Base-by-base conservation (phyloP, 2,888 invertebrate species). In the Diarsia dahlii region DNA sequence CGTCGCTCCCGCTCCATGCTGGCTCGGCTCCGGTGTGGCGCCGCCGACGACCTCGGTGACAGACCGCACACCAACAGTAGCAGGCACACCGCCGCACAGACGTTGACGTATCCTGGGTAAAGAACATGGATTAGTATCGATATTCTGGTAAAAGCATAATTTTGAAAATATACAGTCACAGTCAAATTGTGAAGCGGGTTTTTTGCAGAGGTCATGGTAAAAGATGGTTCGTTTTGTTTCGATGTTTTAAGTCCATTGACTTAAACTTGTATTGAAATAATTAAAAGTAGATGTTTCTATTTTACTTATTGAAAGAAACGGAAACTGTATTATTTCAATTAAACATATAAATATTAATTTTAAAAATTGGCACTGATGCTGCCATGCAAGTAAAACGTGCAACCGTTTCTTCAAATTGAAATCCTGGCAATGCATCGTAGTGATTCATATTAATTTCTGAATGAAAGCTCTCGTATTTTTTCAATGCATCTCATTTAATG, bases 51-150 rank as follows among this genome's bases (percentile, higher is more conserved):
- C 87, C 91, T 91, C 80, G 95, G 95, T 81, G 93, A 93, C 74
- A 95, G 88, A 82, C 94, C 93, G 73, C 95, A 94, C 89, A 95
- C 93, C 86, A 96, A 91, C 82, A 96, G 91, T 77, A 96, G 90
- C 89, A 96, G 86, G 88, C 96, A 96, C 87, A 95, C 95, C 80
- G 95, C 95, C 83, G 96, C 96, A 86, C 95, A 95, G 90, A 95
- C 95, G 94, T 96, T 95, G 95, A 96, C 95, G 95, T 95, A 95
- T 95, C 95, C 96, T 96, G 90, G 3, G 65, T 71, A 72, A 74
- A 71, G 45, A 78, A 63, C 8, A 23, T 46, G 5, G 10, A 72
- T 82, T 72, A 82, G 52, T 62, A 84, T 62, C 0, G 18, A 66
- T 12, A 20, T 28, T 28, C 20, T 18, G 23, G 28, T 20, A 12